Evolutionary conservation across 2,797 vertebrate species (phyloP).

Genomic region (Lindbergichthys nudifrons): DNA sequence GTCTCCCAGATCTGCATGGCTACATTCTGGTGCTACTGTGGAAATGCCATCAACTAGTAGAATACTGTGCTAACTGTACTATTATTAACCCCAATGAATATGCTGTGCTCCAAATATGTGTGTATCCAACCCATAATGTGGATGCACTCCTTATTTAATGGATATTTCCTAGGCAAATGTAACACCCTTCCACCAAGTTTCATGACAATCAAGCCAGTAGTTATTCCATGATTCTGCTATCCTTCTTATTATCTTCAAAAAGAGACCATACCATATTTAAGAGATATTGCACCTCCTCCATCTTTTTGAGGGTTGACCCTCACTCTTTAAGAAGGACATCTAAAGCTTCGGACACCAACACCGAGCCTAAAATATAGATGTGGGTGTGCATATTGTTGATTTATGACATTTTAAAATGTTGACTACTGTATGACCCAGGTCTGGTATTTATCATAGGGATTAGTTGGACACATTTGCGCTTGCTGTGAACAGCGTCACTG

Average conservation of each 20-base stretch:
- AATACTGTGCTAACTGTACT: conserved; percentile 3
- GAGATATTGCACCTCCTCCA: too few species aligned
- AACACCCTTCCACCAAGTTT: too few species aligned
- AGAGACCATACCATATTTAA: too few species aligned
- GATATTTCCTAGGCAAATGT: too few species aligned
- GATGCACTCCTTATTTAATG: too few species aligned
- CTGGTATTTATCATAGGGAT: conserved; percentile 35
- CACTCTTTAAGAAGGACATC: not conserved
- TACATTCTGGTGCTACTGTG: conserved; percentile 32
- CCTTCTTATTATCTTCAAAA: too few species aligned
- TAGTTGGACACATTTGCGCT: not conserved
- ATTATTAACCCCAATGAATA: not conserved
- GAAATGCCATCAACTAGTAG: conserved; percentile 34
- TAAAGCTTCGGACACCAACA: not conserved
- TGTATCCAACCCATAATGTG: too few species aligned
- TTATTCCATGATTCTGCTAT: too few species aligned
- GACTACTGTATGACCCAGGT: not conserved
- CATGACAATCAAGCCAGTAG: too few species aligned
- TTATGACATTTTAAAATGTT: conserved; percentile 9
- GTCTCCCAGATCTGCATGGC: conserved; percentile 24
- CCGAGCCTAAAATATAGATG: conserved; percentile 4
- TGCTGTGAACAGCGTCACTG: conserved; percentile 22
- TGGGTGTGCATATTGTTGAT: conserved; percentile 7
- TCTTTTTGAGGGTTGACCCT: too few species aligned
- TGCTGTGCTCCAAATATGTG: too few species aligned